Evolutionary conservation across 1,140 invertebrate species (phyloP).

Genomic region (Drosophila murphyi): DNA sequence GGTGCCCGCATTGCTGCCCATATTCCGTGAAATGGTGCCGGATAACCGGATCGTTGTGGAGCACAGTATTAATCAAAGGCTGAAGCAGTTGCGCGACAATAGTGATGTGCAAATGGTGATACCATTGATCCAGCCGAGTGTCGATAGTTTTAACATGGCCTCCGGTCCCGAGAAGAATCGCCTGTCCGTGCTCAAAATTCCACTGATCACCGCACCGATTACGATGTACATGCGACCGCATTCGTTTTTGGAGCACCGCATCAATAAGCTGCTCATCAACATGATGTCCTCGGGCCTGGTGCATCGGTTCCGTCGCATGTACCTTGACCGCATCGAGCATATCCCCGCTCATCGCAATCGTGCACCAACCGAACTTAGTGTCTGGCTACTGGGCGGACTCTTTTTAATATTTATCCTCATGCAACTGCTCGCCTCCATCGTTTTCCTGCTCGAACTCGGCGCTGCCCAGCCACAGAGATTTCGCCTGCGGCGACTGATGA

Average conservation of each 20-base stretch:
- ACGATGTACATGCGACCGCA: slow-evolving; percentile 77
- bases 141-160: slow-evolving; percentile 39
- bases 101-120: slow-evolving; percentile 43
- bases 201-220: slow-evolving; percentile 61
- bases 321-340: slow-evolving; percentile 57
- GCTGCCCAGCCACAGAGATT: not conserved
- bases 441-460: slow-evolving; percentile 59
- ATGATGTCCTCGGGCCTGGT: slow-evolving; percentile 71
- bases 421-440: slow-evolving; percentile 39
- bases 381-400: slow-evolving; percentile 57
- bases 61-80: not conserved
- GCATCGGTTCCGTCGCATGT: slow-evolving; percentile 52
- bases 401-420: slow-evolving; percentile 42
- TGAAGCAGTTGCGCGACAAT: slow-evolving; percentile 45
- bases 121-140: slow-evolving; percentile 51
- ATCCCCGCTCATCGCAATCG: slow-evolving; percentile 3
- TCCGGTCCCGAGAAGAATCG: slow-evolving; percentile 28
- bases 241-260: slow-evolving; percentile 58
- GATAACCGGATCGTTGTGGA: not conserved
- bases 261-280: slow-evolving; percentile 60
- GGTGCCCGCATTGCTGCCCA: slow-evolving; percentile 40
- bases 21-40: slow-evolving; percentile 47
- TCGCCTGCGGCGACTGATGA: slow-evolving; percentile 26
- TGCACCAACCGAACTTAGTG: slow-evolving; percentile 49
- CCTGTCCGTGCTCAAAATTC: slow-evolving; percentile 43